A percentile compares a stretch with the other conserved stretches of the same genome.
Conservation (phyloP, 2,888 invertebrate species). For the Tholera decimalis region DNA sequence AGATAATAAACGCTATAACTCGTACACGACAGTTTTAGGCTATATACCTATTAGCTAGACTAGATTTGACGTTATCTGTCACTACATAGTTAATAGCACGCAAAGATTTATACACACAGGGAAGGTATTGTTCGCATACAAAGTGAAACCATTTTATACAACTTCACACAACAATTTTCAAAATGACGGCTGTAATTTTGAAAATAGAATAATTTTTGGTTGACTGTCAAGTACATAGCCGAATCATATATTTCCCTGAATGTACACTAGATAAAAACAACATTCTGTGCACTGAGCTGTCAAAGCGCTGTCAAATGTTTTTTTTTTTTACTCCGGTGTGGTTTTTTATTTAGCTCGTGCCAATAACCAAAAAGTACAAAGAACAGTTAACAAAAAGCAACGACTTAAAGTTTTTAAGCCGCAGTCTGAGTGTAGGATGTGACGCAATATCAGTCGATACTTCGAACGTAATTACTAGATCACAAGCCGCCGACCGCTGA, state of each 20-base stretch:
- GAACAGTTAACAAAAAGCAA: conserved; percentile 2
- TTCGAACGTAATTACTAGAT: conserved; percentile 48
- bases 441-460: conserved; percentile 44
- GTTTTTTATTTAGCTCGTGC: neutral
- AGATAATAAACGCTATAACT: conserved; percentile 63
- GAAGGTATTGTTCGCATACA: neutral
- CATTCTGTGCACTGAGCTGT: neutral
- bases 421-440: conserved; percentile 42
- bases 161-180: neutral
- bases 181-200: neutral
- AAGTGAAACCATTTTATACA: neutral
- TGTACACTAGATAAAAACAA: neutral
- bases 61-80: conserved; percentile 25
- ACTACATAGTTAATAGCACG: neutral
- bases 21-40: conserved; percentile 56
- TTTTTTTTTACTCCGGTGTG: neutral
- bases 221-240: neutral
- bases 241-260: neutral
- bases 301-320: neutral
- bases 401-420: conserved; percentile 1
- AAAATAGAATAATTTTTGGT: neutral
- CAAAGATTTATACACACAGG: neutral
- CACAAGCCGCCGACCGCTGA: conserved; percentile 47
- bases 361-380: neutral
- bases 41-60: conserved; percentile 32